phyloP scores from a whole-genome alignment of 1,140 invertebrate genomes.

The Phocides pigmalion region DNA sequence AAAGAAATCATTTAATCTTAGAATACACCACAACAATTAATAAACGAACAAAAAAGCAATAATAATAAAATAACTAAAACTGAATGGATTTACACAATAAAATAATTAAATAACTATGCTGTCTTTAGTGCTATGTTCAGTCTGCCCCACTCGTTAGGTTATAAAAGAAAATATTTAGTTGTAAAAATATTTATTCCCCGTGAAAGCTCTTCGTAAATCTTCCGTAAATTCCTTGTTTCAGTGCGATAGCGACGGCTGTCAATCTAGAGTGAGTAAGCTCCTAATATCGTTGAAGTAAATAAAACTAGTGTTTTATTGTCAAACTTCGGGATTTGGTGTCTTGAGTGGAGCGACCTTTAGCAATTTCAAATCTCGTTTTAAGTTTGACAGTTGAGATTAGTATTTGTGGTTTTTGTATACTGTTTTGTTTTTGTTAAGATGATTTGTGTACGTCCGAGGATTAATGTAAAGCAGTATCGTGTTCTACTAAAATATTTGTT shows the following conservation, averaged over 20 bases:
- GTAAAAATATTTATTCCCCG: no score
- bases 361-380: conserved; percentile 15
- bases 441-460: conserved; percentile 12
- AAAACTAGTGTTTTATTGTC: conserved; percentile 20
- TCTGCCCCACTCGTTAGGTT: no score
- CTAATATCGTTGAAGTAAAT: background rate
- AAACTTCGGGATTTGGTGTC: conserved; percentile 3
- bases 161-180: no score
- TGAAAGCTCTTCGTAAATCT: no score
- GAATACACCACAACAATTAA: no score
- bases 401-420: background rate
- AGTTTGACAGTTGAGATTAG: conserved; percentile 38
- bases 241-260: conserved; percentile 26
- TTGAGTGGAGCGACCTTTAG: background rate
- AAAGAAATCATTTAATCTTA: no score
- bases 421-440: background rate
- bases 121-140: no score
- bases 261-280: conserved; percentile 27
- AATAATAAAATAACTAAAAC: no score
- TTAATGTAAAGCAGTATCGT: no score
- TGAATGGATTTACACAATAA: no score
- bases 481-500: background rate
- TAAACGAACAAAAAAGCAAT: no score
- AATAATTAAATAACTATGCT: no score
- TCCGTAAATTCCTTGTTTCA: conserved; percentile 26